Evolutionary conservation across 2,113 vertebrate species (phyloP), one percentile per base, ranked within the genome.

Genomic region (Gambusia affinis): DNA sequence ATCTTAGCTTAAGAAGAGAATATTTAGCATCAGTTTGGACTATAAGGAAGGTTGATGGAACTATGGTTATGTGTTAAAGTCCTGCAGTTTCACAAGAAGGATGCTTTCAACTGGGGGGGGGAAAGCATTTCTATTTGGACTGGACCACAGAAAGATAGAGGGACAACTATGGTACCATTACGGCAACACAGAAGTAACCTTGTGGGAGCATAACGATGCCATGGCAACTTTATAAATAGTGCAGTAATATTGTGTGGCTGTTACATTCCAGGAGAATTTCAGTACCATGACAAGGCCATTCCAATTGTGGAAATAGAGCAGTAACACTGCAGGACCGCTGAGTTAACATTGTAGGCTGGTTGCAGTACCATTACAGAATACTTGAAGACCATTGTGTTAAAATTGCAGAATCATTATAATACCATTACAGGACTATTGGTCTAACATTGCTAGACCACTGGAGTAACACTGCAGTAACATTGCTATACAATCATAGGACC

Each of bases 1-100:
- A 88, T 90, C 83, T 83, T 70, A 70, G 82, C 73, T 88, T 62
- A 69, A 76, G 73, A 88, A 83, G 80, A 76, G 44, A 88, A 35
- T 51, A 74, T 79, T 83, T 66, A 77, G 67, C 68, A 42, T 63
- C 8, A 31, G 24, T 65, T 83, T 72, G 47, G 63, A 75, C 76
- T 74, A 65, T 33, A 70, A 39, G 37, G 61, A 47, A 73, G 77
- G 82, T 60, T 78, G 70, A 47, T 39, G 22, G 65, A 67, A 82
- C 73, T 68, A 60, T 79, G 60, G 47, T 67, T 60, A 67, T 60
- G 67, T 3, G 61, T 12, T 70, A 65, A 14, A 72, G 47, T 74
- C 60, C 75, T 33, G 64, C 54, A 79, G 81, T 42, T 33, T 63
- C 62, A 28, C 42, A 64, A 19, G 42, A 19, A 57, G 64, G 7